Percentiles rank a stretch among this genome's conserved stretches.
Conservation (phyloP, 1,140 invertebrate genomes). For the Zaprionus vittiger region DNA sequence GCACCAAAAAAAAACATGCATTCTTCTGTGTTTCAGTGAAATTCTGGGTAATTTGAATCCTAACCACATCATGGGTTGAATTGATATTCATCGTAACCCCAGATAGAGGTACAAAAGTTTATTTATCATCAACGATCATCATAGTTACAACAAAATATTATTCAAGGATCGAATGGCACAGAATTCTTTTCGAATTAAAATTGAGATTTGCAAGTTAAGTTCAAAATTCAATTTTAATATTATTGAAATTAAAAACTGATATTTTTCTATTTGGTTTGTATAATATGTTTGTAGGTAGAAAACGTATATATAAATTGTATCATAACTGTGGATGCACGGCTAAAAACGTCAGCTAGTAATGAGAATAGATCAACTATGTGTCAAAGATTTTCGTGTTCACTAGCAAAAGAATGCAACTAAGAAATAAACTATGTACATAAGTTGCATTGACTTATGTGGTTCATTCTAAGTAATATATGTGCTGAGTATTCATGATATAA, state of each 20-base stretch:
- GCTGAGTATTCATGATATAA: constrained; percentile 37
- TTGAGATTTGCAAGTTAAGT: not conserved
- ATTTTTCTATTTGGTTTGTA: not conserved
- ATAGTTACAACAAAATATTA: not conserved
- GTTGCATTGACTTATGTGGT: constrained; percentile 52
- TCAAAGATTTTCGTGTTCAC: constrained; percentile 12
- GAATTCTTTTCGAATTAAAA: not conserved
- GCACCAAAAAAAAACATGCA: constrained; percentile 59
- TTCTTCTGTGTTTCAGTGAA: constrained; percentile 42
- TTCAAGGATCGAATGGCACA: not conserved
- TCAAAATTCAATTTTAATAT: not conserved
- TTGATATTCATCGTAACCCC: not conserved
- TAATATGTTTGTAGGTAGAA: not conserved
- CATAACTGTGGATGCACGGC: constrained; percentile 11
- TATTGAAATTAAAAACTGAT: not conserved
- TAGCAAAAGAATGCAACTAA: constrained; percentile 27
- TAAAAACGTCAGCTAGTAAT: constrained; percentile 4
- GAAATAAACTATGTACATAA: constrained; percentile 13
- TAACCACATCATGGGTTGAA: not conserved
- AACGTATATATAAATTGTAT: constrained; percentile 5
- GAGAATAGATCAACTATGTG: constrained; percentile 13
- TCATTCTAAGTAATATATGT: constrained; percentile 46
- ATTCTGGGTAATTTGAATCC: not conserved
- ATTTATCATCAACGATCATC: not conserved
- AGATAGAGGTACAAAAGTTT: not conserved